These are phyloP conservation scores for Phylloscopus trochiloides DNA, from an alignment of 2,113 vertebrate species.

Conservation along the genomic window DNA sequence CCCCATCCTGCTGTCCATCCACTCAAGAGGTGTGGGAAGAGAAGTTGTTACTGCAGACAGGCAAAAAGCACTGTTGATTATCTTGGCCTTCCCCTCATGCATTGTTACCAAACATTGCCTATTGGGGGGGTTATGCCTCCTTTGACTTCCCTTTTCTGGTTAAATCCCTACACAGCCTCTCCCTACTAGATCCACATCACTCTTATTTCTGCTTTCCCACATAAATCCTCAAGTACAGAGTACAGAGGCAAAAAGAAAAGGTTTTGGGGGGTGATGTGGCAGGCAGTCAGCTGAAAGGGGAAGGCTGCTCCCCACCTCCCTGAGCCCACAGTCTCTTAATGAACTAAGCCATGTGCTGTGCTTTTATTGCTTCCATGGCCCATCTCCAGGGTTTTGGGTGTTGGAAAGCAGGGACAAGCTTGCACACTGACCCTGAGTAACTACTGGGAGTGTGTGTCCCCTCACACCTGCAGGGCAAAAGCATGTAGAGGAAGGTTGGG, in stretches of 20 bases:
- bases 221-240: not conserved
- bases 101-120: rapidly evolving
- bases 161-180: not conserved
- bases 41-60: too few relatives aligned
- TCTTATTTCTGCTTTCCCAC: not conserved
- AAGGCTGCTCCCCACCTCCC: not conserved
- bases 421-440: rapidly evolving
- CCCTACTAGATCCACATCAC: not conserved
- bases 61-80: not conserved
- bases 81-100: not conserved
- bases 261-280: rapidly evolving
- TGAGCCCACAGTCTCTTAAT: not conserved
- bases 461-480: rapidly evolving
- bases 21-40: not conserved
- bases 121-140: rapidly evolving
- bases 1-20: not conserved
- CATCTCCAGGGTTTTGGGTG: rapidly evolving
- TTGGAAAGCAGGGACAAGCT: rapidly evolving
- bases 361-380: not conserved
- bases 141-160: not conserved
- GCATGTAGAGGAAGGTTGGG: not conserved
- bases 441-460: rapidly evolving
- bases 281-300: not conserved
- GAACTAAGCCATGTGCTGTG: rapidly evolving
- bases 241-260: not conserved